These are phyloP conservation scores for Cebidichthys violaceus DNA, from an alignment of 2,113 vertebrate genomes.

Conservation along the genomic window DNA sequence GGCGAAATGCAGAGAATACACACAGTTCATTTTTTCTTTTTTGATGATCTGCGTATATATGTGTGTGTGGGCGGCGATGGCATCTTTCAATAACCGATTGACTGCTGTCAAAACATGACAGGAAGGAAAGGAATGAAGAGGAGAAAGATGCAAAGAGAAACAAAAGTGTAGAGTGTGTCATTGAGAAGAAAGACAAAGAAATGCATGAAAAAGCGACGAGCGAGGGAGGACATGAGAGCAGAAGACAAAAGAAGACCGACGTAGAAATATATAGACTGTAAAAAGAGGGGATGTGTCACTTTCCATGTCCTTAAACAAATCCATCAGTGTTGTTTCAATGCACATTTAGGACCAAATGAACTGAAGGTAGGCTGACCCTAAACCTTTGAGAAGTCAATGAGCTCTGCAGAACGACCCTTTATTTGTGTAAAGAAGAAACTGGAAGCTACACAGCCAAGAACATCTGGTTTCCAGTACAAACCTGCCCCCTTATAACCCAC, in stretches of 20 bases:
- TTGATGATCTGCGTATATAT: constrained; percentile 41
- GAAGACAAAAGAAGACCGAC: constrained; percentile 8
- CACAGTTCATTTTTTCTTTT: constrained; percentile 63
- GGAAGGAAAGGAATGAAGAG: constrained; percentile 8
- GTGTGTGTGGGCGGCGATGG: constrained; percentile 18
- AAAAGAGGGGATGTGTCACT: not conserved
- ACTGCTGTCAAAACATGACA: constrained; percentile 62
- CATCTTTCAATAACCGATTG: constrained; percentile 59
- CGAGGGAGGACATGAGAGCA: constrained; percentile 28
- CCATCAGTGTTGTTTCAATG: not conserved
- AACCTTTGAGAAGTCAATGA: constrained; percentile 25
- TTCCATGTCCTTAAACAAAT: constrained; percentile 4
- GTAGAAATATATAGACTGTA: not conserved
- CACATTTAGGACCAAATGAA: not conserved
- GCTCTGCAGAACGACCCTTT: constrained; percentile 28
- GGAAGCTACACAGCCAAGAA: constrained; percentile 56
- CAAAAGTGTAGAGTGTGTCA: constrained; percentile 40
- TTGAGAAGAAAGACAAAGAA: constrained; percentile 36
- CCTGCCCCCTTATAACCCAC: constrained; percentile 70
- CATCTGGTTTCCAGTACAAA: constrained; percentile 81
- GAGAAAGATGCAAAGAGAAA: constrained; percentile 36
- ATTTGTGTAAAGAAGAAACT: constrained; percentile 51
- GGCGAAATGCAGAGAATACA: constrained; percentile 35
- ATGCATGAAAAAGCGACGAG: constrained; percentile 21
- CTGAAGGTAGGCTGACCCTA: constrained; percentile 27